Evolutionary conservation across 2,888 invertebrate genomes (phyloP).

Genomic region (Flexamia atlantica): DNA sequence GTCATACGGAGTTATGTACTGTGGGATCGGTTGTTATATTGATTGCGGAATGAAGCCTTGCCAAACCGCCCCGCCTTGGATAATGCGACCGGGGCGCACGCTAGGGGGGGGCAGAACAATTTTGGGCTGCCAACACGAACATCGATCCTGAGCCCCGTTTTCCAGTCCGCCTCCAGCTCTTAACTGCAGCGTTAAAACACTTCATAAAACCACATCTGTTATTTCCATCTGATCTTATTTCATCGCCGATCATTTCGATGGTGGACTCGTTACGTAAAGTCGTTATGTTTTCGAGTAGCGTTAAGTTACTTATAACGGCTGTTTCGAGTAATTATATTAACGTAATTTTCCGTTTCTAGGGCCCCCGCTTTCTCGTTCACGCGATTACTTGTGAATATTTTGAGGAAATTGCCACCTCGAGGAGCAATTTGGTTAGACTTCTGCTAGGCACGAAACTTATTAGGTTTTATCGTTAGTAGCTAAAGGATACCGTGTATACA

Average conservation of each 20-base stretch:
- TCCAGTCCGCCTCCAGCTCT: slow-evolving; percentile 31
- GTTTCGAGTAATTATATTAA: slow-evolving; percentile 19
- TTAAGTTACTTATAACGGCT: slow-evolving; percentile 12
- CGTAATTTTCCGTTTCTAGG: slow-evolving; percentile 19
- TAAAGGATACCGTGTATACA: too few species aligned
- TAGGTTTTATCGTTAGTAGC: not conserved
- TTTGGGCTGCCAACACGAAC: slow-evolving; percentile 45
- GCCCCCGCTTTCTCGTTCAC: slow-evolving; percentile 8
- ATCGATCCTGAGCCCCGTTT: slow-evolving; percentile 34
- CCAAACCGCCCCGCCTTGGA: slow-evolving; percentile 40
- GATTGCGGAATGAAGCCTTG: slow-evolving; percentile 48
- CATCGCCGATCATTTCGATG: not conserved
- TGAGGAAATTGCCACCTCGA: slow-evolving; percentile 25
- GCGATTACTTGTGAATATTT: slow-evolving; percentile 40
- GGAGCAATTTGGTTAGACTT: not conserved
- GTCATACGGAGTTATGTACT: slow-evolving; percentile 16
- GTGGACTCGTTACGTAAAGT: not conserved
- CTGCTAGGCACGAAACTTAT: slow-evolving; percentile 21
- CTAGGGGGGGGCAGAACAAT: slow-evolving; percentile 2
- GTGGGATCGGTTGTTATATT: slow-evolving; percentile 40
- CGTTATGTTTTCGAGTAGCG: not conserved
- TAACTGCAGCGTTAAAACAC: slow-evolving; percentile 42
- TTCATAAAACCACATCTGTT: slow-evolving; percentile 30
- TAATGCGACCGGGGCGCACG: not conserved
- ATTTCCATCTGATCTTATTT: slow-evolving; percentile 31